Percentiles rank a stretch among this genome's conserved stretches.
These are phyloP conservation scores for Gobius niger DNA, from an alignment of 2,113 vertebrate genomes.

Conservation along the genomic window DNA sequence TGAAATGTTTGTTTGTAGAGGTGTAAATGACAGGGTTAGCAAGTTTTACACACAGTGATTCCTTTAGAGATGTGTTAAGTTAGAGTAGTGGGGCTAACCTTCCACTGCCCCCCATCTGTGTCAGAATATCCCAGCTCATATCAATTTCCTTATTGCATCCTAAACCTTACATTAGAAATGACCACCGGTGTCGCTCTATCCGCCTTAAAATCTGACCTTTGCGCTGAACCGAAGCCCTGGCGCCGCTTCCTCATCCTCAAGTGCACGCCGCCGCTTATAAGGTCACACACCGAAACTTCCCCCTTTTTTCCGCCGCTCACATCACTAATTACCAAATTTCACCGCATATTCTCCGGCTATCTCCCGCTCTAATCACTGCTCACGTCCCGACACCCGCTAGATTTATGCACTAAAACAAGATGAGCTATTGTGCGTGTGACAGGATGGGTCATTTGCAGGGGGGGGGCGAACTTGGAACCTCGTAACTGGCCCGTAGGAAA, in stretches of 20 bases:
- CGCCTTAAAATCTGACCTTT: slow-evolving; percentile 19
- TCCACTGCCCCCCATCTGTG: too few relatives aligned
- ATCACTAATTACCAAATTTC: slow-evolving; percentile 4
- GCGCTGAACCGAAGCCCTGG: slow-evolving; percentile 21
- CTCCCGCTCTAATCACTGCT: slow-evolving; percentile 35
- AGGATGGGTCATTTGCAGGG: slow-evolving; percentile 58
- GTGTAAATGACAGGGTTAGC: too few relatives aligned
- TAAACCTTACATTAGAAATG: background rate
- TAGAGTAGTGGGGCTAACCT: too few relatives aligned
- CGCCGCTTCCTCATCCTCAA: slow-evolving; percentile 24
- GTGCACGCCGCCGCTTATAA: background rate
- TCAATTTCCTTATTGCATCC: background rate
- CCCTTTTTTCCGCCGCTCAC: background rate
- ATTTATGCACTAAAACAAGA: slow-evolving; percentile 48
- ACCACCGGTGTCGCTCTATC: background rate
- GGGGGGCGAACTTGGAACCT: slow-evolving; percentile 17
- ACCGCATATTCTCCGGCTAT: background rate
- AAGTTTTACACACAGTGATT: too few relatives aligned
- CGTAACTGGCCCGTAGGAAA: slow-evolving; percentile 55
- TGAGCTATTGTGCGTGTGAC: slow-evolving; percentile 55
- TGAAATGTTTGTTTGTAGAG: too few relatives aligned
- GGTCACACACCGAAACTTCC: slow-evolving; percentile 12
- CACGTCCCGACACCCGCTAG: slow-evolving; percentile 25
- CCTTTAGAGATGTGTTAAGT: too few relatives aligned
- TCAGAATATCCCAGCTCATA: background rate